Base-by-base conservation (phyloP, 2,797 vertebrate genomes). In the Sitta carolinensis region DNA sequence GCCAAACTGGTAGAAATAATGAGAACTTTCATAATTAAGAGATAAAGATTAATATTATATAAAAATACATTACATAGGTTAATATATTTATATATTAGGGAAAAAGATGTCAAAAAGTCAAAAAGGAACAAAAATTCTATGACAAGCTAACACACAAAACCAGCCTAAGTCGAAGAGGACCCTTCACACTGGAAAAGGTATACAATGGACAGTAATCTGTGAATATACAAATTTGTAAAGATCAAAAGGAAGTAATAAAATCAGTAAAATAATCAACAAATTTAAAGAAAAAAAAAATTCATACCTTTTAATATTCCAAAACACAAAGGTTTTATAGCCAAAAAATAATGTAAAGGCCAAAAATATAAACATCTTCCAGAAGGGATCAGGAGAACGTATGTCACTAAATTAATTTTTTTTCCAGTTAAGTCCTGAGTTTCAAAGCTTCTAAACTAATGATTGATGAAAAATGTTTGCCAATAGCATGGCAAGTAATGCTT, bases 261-360 rank as follows among this genome's bases (percentile, higher is more conserved):
- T 36, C 21, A 51, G 13, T 54, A 67, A 82, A 82, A 51, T 11
- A 72, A n/a, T 43, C 6, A 42, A 11, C 8, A 66, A 64, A 83
- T 55, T 83, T 45, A 66, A 85, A 76, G 43, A 1, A 76, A 85
- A 52, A 0, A 36, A 58, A 32, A 10, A 1, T 0, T 0, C 0
- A 27, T 40, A 25, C 2, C 47, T 85, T 64, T 62, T 14, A 58
- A 6, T 70, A 13, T 67, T 67, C 17, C 3, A n/a, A 62, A 87
- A 4, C 11, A 23, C 1, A 5, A 73, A 66, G 6, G 12, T 63
- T 94, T 80, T 66, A 55, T 64, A 86, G 9, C 10, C 10, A 58
- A 34, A 45, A 83, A 73, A 50, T 42, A 73, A 29, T 17, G 16
- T n/a, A 82, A 84, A 90, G 6, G 10, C 5, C 11, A 62, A 62